Conservation (phyloP, 2,797 vertebrate genomes). For the Cetoscarus ocellatus region DNA sequence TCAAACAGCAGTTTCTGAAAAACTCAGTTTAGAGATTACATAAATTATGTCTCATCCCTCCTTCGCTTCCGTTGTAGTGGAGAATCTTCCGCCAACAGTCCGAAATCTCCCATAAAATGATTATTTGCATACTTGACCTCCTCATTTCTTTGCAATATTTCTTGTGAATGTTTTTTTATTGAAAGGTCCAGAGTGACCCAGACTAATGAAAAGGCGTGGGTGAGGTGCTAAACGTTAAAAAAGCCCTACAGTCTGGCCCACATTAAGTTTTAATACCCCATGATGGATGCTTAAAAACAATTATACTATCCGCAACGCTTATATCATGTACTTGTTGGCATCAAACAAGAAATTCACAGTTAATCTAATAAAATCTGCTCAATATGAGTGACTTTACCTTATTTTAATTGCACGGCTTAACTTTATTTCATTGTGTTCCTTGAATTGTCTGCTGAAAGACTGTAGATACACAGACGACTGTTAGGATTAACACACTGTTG, state of each 20-base stretch:
- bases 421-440: slow-evolving; percentile 2
- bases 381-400: background rate
- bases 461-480: background rate
- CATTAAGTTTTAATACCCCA: slow-evolving; percentile 12
- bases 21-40: background rate
- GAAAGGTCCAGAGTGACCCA: slow-evolving; percentile 3
- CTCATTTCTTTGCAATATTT: slow-evolving; percentile 8
- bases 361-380: background rate
- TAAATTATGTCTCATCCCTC: background rate
- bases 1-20: no score
- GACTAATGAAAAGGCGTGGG: slow-evolving; percentile 1
- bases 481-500: background rate
- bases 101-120: background rate
- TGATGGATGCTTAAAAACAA: background rate
- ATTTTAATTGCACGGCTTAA: background rate
- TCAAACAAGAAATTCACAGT: background rate
- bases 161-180: slow-evolving; percentile 3
- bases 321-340: background rate
- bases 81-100: background rate
- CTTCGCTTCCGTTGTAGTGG: background rate
- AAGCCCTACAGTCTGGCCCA: background rate
- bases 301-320: background rate
- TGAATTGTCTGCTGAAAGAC: slow-evolving; percentile 1
- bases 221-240: background rate
- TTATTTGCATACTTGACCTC: slow-evolving; percentile 25